phyloP scores from a whole-genome alignment of 37 sponge, comb jelly and placozoan species.

The Eunapius fragilis region DNA sequence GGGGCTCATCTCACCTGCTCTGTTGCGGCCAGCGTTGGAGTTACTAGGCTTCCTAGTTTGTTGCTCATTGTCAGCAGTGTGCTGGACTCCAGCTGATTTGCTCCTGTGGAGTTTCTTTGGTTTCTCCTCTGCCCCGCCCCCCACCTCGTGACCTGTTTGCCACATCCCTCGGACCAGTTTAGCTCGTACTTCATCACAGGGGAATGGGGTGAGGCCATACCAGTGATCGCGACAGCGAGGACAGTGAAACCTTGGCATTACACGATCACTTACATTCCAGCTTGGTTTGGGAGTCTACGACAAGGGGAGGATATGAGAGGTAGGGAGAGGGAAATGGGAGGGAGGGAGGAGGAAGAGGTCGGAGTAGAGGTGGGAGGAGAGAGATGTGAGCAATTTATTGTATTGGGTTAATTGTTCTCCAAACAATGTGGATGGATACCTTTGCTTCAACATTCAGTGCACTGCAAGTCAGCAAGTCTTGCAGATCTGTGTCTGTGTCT shows the following conservation, averaged over 20 bases:
- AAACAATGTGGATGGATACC: constrained; percentile 21
- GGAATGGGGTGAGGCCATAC: constrained; percentile 72
- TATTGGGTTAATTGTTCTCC: not conserved
- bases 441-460: constrained; percentile 61
- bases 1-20: not conserved
- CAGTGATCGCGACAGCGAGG: constrained; percentile 85
- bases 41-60: not conserved
- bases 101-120: not conserved
- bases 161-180: constrained; percentile 70
- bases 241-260: constrained; percentile 79
- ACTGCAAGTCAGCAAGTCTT: constrained; percentile 66
- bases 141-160: constrained; percentile 46
- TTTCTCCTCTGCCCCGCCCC: not conserved
- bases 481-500: constrained; percentile 30
- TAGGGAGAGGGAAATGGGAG: not conserved
- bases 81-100: not conserved
- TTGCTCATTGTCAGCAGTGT: not conserved
- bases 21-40: not conserved
- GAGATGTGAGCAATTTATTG: not conserved
- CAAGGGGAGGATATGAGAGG: not conserved
- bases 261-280: constrained; percentile 74
- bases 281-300: constrained; percentile 18
- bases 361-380: not conserved
- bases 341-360: not conserved
- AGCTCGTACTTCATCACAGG: constrained; percentile 82